Conservation (phyloP, 1,140 invertebrate genomes). For the Bombus waltoni region DNA sequence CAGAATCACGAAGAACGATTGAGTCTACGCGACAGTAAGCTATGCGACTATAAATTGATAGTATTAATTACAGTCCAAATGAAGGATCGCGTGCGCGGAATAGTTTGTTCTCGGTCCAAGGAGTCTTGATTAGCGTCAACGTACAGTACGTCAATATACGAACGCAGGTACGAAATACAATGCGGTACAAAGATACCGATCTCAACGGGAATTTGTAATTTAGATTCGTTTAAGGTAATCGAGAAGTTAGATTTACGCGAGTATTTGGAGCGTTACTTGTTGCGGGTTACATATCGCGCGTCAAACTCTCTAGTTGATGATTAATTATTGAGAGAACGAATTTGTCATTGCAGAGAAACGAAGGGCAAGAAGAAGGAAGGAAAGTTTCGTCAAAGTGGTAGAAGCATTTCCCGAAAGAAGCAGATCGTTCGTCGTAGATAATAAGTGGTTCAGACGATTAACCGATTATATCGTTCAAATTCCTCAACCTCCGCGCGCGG, state of each 20-base stretch:
- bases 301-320: too few relatives aligned
- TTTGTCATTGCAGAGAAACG: not conserved
- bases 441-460: conserved; percentile 10
- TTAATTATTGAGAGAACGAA: not conserved
- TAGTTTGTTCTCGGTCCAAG: not conserved
- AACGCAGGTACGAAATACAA: too few relatives aligned
- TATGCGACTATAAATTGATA: conserved; percentile 26
- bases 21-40: not conserved
- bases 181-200: not conserved
- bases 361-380: not conserved
- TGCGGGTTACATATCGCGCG: too few relatives aligned
- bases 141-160: too few relatives aligned
- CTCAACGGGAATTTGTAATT: not conserved
- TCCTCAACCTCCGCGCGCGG: not conserved
- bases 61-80: conserved; percentile 7
- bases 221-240: not conserved
- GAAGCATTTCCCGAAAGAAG: rapidly evolving
- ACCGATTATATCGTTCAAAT: not conserved
- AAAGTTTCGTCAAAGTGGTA: too few relatives aligned
- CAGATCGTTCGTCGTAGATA: not conserved
- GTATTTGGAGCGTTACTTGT: too few relatives aligned
- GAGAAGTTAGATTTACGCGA: not conserved
- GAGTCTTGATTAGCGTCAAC: not conserved
- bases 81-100: conserved; percentile 16
- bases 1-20: conserved; percentile 12